Base-by-base conservation (phyloP, 1,140 invertebrate species). In the Oryctes rhinoceros region DNA sequence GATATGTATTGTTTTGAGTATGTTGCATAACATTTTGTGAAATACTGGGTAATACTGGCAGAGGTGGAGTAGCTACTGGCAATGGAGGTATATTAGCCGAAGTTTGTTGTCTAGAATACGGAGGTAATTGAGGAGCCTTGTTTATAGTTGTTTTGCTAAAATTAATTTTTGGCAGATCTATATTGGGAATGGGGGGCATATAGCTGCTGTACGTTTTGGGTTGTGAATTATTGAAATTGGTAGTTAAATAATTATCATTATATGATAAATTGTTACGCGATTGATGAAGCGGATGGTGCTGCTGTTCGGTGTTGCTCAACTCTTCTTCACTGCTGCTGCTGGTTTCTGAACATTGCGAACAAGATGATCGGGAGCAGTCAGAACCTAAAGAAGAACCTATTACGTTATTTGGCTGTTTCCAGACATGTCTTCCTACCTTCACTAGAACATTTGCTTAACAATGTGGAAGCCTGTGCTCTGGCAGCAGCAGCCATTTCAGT, bases 401-500 rank as follows among this genome's bases (percentile, higher is more conserved):
- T 62, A 15, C 20, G 53, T 62, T 62, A 30, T 2, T 30, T 30
- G 2, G 24, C 24, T 30, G 24, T 30, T 30, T 30, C 24, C 24
- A 2, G 24, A 30, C 24, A 30, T 2, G 24, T 30, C 0, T 30
- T 30, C 24, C 2, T 89, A 85, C 87, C 86, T 84, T 89, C 88
- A 83, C 91, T 92, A 1, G 91, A 89, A 53, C 91, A 90, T 85
- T 90, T 87, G 81, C 89, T 90, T 4, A 93, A 84, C 80, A 93
- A 90, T 82, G 92, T 91, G 62, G 92, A 91, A 5, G 94, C 95
- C 84, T 94, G 94, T 79, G 92, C 90, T 83, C 92, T 91, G 0
- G 96, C 94, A 49, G 94, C 94, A 39, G 90, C 90, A 0, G 95
- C 94, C 84, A 97, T 91, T 82, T 92, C 91, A 13, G 88, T 89